Evolutionary conservation across 2,797 vertebrate species (phyloP), one percentile per base, ranked within the genome.

Genomic region (Discoglossus pictus): DNA sequence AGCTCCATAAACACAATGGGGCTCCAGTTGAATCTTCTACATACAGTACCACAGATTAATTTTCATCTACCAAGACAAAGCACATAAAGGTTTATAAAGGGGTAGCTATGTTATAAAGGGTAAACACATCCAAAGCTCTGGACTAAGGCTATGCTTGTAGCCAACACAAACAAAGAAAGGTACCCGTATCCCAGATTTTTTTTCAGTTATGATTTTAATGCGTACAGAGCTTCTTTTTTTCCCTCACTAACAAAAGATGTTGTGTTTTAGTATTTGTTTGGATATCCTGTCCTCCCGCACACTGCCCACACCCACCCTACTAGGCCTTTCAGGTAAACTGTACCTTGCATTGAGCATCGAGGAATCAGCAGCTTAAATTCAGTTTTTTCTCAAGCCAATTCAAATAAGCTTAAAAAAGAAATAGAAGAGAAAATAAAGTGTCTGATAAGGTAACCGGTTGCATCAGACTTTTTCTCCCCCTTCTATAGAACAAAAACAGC

Each of bases 261-360:
- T 71, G 68, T 71, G 68, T 71, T 64, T 46, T 24, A 40, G 68
- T 21, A 42, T 54, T 56, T 65, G 53, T 71, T 71, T 51, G 50
- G 43, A 20, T 64, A 55, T 71, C 61, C 68, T 71, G 68, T 44
- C 43, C 17, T 42, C 34, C 43, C 40, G 51, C 48, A 23, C 24
- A 17, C 35, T 40, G 21, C 47, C 51, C 59, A 70, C 67, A 35
- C 67, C 67, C 34, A 54, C 42, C 55, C 31, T 59, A 20, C 34
- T 35, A 40, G 50, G 51, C 24, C 52, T 48, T 61, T 23, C 50
- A 70, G 67, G 51, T 55, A 54, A 50, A 17, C 27, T 31, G 4
- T 11, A 15, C 23, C 10, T n/a, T 62, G 59, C 46, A 8, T 31
- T 31, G 27, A 31, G 27, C 4, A 31, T 31, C 27, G 27, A 31